Evolutionary conservation across 2,113 vertebrate genomes (phyloP).

Genomic region (Bos javanicus): DNA sequence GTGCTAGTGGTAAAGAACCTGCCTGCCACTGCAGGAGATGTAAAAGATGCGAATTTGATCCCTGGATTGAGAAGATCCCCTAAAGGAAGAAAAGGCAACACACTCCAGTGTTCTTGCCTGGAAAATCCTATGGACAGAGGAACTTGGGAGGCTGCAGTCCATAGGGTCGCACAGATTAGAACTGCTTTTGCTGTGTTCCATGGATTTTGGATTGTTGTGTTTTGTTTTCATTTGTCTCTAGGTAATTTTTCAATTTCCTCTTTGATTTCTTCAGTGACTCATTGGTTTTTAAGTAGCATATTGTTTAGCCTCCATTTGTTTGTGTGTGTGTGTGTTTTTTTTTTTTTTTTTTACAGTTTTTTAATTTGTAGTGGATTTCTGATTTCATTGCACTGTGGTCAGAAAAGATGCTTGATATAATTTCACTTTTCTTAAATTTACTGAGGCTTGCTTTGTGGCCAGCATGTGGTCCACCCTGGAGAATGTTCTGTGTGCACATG

Average conservation of each 20-base stretch:
- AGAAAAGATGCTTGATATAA: not conserved
- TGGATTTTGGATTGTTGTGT: not conserved
- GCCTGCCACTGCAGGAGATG: not conserved
- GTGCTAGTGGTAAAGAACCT: not conserved
- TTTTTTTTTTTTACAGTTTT: not conserved
- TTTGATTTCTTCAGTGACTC: not conserved
- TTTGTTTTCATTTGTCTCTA: not conserved
- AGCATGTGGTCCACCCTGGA: not conserved
- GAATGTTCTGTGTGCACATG: not conserved
- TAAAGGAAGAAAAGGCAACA: not conserved
- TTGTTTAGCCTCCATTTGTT: not conserved
- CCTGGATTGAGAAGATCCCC: not conserved
- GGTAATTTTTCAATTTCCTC: not conserved
- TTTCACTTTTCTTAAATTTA: not conserved
- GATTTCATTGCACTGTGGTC: not conserved
- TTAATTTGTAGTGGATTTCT: not conserved
- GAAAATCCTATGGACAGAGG: not conserved
- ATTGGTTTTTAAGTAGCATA: not conserved
- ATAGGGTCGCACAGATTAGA: not conserved
- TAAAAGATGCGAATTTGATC: not conserved
- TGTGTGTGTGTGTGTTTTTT: not conserved
- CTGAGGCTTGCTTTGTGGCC: not conserved
- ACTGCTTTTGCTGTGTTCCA: not conserved
- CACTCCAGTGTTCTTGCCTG: not conserved
- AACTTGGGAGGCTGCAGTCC: not conserved